Base-by-base conservation (phyloP, 1,140 invertebrate genomes). In the Ceratina japonica region DNA sequence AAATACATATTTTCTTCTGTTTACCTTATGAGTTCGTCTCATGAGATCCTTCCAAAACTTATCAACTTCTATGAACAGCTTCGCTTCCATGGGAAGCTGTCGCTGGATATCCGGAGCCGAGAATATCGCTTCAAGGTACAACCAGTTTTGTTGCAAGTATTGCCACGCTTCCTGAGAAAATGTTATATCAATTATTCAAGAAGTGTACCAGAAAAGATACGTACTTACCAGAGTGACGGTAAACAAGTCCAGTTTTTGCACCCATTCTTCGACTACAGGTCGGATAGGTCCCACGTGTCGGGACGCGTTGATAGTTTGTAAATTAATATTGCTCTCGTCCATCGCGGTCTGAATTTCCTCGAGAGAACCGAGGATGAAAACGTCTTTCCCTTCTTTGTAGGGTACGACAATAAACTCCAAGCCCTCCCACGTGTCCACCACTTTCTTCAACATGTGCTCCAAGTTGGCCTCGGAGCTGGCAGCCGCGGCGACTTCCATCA, bases 41-140 rank as follows among this genome's bases (percentile, higher is more conserved):
- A 97, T 97, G 27, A 97, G 95, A 76, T 97, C 96, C 89, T 97
- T 97, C 94, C 96, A 98, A 1, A 95, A 96, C 88, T 97, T 97
- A 88, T 98, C 97, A 0, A 98, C 97, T 78, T 95, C 93, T 27
- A 95, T 93, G 88, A 98, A 98, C 86, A 97, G 94, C 88, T 96
- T 96, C 0, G 97, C 95, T 90, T 98, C 97, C 62, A 95, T 94
- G 0, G 97, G 97, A 62, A 98, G 88, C 89, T 98, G 97, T 27
- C 97, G 92, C 87, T 97, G 97, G 81, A 98, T 98, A 86, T 97
- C 97, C 1, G 97, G 96, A 1, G 97, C 96, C n/a, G 95, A 95
- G 89, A 98, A 98, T 85, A 98, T 97, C 7, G 97, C 96, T 89
- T 98, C 96, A 62, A 98, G 91, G 86, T 98, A 97, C 4, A 97